A percentile compares a stretch with the other conserved stretches of the same genome.
Conservation (phyloP, 2,888 invertebrate genomes). For the Xestobium rufovillosum region DNA sequence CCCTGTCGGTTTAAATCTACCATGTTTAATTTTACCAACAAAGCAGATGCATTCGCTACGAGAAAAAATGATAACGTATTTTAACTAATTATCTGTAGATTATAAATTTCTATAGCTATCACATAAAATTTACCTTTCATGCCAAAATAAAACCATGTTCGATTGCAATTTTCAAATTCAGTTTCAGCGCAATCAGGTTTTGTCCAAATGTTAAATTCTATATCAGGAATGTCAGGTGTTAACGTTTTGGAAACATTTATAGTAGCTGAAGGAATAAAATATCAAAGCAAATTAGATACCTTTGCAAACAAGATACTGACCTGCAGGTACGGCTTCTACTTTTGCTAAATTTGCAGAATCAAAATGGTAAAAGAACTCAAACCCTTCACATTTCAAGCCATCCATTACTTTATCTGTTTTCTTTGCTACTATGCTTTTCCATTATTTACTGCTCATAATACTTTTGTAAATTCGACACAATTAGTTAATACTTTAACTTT, state of each 20-base stretch:
- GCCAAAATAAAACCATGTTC: conserved; percentile 92
- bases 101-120: conserved; percentile 2
- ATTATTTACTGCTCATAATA: too few relatives aligned
- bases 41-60: conserved; percentile 46
- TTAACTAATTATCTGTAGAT: conserved; percentile 7
- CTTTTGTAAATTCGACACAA: too few relatives aligned
- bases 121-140: conserved; percentile 47
- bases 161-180: conserved; percentile 79
- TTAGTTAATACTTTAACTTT: too few relatives aligned
- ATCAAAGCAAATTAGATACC: background rate
- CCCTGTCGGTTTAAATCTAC: conserved; percentile 84
- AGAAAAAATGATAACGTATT: conserved; percentile 10
- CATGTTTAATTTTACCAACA: conserved; percentile 68
- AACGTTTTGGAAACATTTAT: conserved; percentile 22
- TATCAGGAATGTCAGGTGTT: conserved; percentile 52
- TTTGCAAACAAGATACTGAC: conserved; percentile 39
- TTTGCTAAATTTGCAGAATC: conserved; percentile 83
- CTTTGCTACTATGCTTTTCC: too few relatives aligned
- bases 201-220: conserved; percentile 87
- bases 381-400: conserved; percentile 59
- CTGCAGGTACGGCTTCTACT: conserved; percentile 65
- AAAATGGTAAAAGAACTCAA: conserved; percentile 79
- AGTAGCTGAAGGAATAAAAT: conserved; percentile 13
- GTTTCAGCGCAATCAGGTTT: conserved; percentile 83
- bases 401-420: conserved; percentile 37